These are phyloP conservation scores for Alviniconcha strummeri DNA, from an alignment of 2,888 invertebrate species.

Conservation along the genomic window DNA sequence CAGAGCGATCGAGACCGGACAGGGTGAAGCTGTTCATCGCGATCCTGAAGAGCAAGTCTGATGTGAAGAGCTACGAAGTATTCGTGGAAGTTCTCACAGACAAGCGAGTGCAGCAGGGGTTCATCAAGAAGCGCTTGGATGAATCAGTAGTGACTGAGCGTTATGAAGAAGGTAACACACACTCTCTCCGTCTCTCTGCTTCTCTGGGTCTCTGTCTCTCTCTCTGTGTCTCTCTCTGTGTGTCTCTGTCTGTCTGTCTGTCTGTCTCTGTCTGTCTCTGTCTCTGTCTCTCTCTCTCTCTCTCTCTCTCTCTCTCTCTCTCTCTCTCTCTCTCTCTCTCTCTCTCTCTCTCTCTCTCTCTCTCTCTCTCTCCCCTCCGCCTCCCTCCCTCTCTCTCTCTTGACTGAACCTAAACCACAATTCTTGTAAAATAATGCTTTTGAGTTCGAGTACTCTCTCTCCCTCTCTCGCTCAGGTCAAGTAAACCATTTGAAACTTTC, in stretches of 20 bases:
- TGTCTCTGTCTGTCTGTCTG: background rate
- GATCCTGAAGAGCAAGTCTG: constrained; percentile 20
- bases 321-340: background rate
- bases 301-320: constrained; percentile 24
- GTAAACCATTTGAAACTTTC: no score
- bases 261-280: background rate
- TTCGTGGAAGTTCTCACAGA: background rate
- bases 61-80: constrained; percentile 14
- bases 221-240: background rate
- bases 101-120: background rate
- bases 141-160: background rate
- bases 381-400: background rate
- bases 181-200: background rate
- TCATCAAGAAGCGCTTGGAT: background rate
- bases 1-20: constrained; percentile 25
- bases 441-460: no score
- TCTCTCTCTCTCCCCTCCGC: background rate
- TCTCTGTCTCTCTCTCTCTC: background rate
- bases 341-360: background rate
- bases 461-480: no score
- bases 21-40: constrained; percentile 14
- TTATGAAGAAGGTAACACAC: constrained; percentile 6
- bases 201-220: background rate
- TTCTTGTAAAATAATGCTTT: no score
- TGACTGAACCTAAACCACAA: no score